These are phyloP conservation scores for Alcedo quadribrachys DNA, from an alignment of 2,797 vertebrate species.

Conservation along the genomic window DNA sequence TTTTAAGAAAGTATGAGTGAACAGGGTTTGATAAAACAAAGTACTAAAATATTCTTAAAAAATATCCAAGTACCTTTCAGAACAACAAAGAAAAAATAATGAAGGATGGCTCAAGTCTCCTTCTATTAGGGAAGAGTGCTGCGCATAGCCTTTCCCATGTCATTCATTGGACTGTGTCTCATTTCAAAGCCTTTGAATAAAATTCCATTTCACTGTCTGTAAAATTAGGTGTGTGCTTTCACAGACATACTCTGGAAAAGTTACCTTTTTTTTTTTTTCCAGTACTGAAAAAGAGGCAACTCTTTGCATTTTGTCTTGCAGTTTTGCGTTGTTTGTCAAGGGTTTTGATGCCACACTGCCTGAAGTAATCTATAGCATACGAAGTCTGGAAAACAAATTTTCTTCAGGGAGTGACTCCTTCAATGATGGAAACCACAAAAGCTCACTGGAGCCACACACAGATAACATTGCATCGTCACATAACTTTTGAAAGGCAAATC, in stretches of 20 bases:
- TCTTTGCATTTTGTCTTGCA: neutral
- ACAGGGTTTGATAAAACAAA: neutral
- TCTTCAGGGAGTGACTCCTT: neutral
- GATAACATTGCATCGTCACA: accelerated
- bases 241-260: neutral
- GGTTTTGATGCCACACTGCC: neutral
- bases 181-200: neutral
- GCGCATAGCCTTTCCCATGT: neutral
- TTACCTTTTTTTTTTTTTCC: neutral
- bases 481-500: neutral
- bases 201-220: neutral
- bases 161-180: neutral
- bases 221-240: neutral
- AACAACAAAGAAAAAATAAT: neutral
- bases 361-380: neutral
- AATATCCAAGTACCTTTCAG: neutral
- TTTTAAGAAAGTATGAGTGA: neutral
- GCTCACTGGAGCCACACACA: accelerated
- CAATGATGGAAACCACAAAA: neutral
- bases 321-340: neutral
- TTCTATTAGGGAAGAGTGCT: neutral
- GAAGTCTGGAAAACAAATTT: neutral
- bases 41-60: neutral
- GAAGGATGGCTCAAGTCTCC: neutral
- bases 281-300: neutral